Conservation (phyloP, 2,797 vertebrate species). For the Catharus ustulatus region DNA sequence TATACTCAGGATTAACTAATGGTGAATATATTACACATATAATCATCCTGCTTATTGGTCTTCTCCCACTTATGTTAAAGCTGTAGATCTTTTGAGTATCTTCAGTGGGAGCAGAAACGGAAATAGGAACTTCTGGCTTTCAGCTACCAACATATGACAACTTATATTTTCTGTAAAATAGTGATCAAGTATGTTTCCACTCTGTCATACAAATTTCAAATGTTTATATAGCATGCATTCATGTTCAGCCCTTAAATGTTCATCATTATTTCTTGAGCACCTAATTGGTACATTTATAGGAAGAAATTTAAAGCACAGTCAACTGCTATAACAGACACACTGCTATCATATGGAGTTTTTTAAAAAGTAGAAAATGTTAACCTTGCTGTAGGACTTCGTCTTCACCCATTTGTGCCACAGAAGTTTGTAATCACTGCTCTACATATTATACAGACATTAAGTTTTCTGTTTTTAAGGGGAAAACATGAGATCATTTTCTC, state of each 20-base stretch:
- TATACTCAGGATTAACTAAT: background rate
- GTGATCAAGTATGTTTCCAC: background rate
- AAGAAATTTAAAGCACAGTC: background rate
- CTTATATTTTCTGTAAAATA: background rate
- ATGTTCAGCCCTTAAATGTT: background rate
- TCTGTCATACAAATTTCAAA: background rate
- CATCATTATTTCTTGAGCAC: background rate
- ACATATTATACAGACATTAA: background rate
- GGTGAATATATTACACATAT: background rate
- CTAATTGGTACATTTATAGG: background rate
- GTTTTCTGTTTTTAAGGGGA: background rate
- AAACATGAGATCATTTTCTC: background rate
- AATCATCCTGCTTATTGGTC: background rate
- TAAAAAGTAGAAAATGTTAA: background rate
- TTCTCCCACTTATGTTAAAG: background rate
- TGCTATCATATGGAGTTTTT: background rate
- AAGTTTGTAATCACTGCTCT: background rate
- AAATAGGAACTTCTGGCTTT: background rate
- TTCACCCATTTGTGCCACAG: background rate
- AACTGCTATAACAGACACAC: background rate
- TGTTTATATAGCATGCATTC: background rate
- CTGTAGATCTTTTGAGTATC: background rate
- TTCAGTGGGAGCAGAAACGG: background rate
- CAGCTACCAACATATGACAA: rapidly evolving
- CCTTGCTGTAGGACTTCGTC: background rate